Percentiles rank a stretch among this genome's conserved stretches.
phyloP scores from a whole-genome alignment of 1,140 invertebrate genomes.

The Meloidogyne hapla region DNA sequence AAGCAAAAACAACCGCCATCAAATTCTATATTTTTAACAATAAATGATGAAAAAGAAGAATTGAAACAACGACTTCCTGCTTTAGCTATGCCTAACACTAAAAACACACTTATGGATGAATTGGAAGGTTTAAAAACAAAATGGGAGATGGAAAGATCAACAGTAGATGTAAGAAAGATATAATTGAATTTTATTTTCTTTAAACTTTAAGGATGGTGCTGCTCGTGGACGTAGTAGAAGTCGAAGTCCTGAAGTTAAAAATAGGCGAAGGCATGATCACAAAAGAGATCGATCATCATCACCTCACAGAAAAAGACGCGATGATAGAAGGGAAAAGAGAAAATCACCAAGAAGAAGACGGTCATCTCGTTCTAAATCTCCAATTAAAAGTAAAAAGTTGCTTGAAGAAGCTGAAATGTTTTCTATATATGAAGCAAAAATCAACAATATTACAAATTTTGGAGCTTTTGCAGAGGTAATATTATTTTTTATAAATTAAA shows the following conservation, averaged over 20 bases:
- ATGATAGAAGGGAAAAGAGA: not conserved
- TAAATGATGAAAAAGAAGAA: constrained; percentile 65
- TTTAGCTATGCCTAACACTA: constrained; percentile 78
- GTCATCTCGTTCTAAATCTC: constrained; percentile 55
- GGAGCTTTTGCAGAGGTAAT: constrained; percentile 86
- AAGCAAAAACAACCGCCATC: constrained; percentile 38
- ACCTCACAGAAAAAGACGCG: not conserved
- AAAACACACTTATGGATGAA: constrained; percentile 32
- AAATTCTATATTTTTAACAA: constrained; percentile 27
- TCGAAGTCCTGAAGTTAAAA: constrained; percentile 18
- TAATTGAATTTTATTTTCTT: too few relatives aligned
- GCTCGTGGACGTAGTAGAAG: constrained; percentile 15
- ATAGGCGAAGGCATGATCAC: constrained; percentile 17
- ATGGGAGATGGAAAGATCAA: constrained; percentile 24
- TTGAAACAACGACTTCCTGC: constrained; percentile 81
- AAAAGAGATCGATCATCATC: not conserved
- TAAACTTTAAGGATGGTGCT: not conserved
- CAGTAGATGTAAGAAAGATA: constrained; percentile 33
- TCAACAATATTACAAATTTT: constrained; percentile 91
- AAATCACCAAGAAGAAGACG: constrained; percentile 15
- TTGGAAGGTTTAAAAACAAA: constrained; percentile 40
- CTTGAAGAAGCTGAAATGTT: constrained; percentile 66
- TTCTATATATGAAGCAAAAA: constrained; percentile 86
- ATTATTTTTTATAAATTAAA: constrained; percentile 19
- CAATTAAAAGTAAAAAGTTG: constrained; percentile 59